Percentiles rank a stretch among this genome's conserved stretches.
Evolutionary conservation across 2,797 vertebrate genomes (phyloP).

Genomic region (Manis crassicaudata): DNA sequence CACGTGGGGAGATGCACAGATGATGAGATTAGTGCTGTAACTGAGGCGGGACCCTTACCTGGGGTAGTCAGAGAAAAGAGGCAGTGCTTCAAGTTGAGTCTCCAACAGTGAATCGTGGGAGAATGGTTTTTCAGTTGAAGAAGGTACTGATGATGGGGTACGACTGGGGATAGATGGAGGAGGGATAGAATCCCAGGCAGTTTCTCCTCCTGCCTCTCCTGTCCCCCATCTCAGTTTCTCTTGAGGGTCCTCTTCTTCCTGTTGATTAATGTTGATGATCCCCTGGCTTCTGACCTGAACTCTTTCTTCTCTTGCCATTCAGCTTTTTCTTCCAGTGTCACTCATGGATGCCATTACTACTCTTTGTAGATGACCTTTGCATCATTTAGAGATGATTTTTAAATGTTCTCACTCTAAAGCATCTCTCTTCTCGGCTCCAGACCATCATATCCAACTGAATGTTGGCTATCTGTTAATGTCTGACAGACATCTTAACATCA

Average conservation of each 20-base stretch:
- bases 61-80: neutral
- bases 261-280: rapidly evolving
- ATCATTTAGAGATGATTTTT: neutral
- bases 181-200: neutral
- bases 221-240: neutral
- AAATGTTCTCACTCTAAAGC: neutral
- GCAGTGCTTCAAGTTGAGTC: neutral
- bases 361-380: neutral
- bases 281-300: neutral
- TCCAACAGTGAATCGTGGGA: neutral
- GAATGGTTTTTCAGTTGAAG: neutral
- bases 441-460: neutral
- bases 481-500: neutral
- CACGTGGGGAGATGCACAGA: rapidly evolving
- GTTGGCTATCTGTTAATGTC: neutral
- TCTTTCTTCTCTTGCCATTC: neutral
- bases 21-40: neutral
- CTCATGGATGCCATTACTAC: too few species aligned
- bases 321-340: neutral
- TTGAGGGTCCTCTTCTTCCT: neutral
- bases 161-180: neutral
- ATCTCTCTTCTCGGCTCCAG: neutral
- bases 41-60: neutral
- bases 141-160: too few species aligned
- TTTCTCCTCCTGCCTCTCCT: too few species aligned